Evolutionary conservation across 2,888 invertebrate species (phyloP).

Genomic region (Muscina levida): DNA sequence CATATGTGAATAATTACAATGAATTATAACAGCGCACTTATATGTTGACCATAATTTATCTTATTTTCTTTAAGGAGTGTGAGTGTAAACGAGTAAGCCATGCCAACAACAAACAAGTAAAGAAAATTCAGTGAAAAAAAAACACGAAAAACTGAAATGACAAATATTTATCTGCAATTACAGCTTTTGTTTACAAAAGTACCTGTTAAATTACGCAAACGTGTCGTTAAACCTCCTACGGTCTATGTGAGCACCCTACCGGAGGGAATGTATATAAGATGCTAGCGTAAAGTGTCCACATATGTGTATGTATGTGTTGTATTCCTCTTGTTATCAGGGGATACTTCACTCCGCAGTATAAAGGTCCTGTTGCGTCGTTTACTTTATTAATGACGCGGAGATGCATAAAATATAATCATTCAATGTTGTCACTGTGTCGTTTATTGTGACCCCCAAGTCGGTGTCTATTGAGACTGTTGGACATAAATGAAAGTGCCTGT

Average conservation of each 20-base stretch:
- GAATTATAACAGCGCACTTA: slow-evolving; percentile 1
- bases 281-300: no score
- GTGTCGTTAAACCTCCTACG: neutral
- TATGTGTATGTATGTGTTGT: no score
- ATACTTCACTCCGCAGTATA: no score
- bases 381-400: slow-evolving; percentile 10
- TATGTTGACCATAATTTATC: slow-evolving; percentile 20
- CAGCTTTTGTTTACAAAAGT: slow-evolving; percentile 16
- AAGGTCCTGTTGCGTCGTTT: no score
- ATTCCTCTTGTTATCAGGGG: no score
- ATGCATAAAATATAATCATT: slow-evolving; percentile 17
- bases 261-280: neutral
- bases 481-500: slow-evolving; percentile 33
- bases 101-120: neutral
- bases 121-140: neutral
- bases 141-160: slow-evolving; percentile 29
- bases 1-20: slow-evolving; percentile 5
- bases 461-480: neutral
- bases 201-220: slow-evolving; percentile 6
- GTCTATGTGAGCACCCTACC: neutral
- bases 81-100: neutral
- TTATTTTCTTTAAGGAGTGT: neutral
- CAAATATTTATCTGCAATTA: slow-evolving; percentile 48
- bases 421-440: neutral
- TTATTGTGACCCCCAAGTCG: slow-evolving; percentile 1